phyloP scores from a whole-genome alignment of 53 echinoderm and acorn worm species.

The Echinarachnius parma region DNA sequence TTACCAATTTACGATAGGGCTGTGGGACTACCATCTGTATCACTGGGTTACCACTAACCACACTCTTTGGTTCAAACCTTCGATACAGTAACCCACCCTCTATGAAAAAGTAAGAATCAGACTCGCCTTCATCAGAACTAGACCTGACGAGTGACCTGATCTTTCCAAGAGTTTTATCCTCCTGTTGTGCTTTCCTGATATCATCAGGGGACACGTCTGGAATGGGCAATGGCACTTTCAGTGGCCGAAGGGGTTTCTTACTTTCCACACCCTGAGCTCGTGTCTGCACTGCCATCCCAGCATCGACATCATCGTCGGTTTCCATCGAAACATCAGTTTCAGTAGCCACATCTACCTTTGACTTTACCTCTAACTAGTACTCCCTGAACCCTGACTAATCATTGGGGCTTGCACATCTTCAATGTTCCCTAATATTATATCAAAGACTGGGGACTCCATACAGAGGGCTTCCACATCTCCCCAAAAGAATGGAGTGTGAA shows the following conservation, averaged over 20 bases:
- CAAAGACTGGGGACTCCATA: too few species aligned
- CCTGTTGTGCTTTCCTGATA: slow-evolving; percentile 3
- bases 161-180: slow-evolving; percentile 13
- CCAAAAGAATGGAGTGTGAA: too few species aligned
- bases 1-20: slow-evolving; percentile 21
- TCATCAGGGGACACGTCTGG: neutral
- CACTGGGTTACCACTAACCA: slow-evolving; percentile 14
- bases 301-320: too few species aligned
- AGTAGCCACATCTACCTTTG: too few species aligned
- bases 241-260: neutral
- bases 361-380: too few species aligned
- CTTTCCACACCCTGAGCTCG: neutral
- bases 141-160: neutral
- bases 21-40: slow-evolving; percentile 37
- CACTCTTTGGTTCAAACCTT: slow-evolving; percentile 11
- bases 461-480: too few species aligned
- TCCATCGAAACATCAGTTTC: too few species aligned
- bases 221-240: neutral
- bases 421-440: too few species aligned
- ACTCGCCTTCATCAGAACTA: neutral
- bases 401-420: too few species aligned
- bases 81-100: slow-evolving; percentile 10
- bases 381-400: too few species aligned
- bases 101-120: slow-evolving; percentile 1
- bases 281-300: slow-evolving; percentile 15